These are phyloP conservation scores for Xerus rutilus DNA, from an alignment of 2,797 vertebrate genomes.

Conservation along the genomic window DNA sequence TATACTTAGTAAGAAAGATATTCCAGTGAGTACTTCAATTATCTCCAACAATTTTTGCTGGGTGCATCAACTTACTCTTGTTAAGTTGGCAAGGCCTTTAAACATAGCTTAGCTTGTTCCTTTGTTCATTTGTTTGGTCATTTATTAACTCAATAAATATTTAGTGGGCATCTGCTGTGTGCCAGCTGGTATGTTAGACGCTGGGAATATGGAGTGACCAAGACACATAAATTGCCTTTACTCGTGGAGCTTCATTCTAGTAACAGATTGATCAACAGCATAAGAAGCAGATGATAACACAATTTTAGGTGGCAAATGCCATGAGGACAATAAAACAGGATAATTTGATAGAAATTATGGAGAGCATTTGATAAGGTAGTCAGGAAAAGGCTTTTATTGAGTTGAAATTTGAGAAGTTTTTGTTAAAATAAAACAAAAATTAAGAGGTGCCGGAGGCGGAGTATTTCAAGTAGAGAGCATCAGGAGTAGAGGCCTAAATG, in stretches of 20 bases:
- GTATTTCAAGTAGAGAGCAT: neutral
- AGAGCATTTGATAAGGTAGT: neutral
- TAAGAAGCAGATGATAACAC: neutral
- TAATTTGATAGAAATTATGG: neutral
- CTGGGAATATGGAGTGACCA: neutral
- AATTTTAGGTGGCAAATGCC: neutral
- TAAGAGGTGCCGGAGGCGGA: neutral
- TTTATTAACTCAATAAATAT: neutral
- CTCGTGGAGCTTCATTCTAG: neutral
- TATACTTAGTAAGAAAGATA: neutral
- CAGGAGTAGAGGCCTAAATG: neutral
- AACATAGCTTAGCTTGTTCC: neutral
- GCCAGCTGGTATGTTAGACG: neutral
- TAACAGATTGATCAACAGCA: neutral
- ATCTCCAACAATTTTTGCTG: neutral
- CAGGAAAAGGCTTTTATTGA: neutral
- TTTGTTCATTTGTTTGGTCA: neutral
- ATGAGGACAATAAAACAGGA: neutral
- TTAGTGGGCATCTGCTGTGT: neutral
- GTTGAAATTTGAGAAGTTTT: neutral
- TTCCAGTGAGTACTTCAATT: neutral
- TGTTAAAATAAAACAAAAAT: neutral
- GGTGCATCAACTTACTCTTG: neutral
- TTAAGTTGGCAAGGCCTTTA: neutral
- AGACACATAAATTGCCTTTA: neutral